These are phyloP conservation scores for Hirundichthys speculiger DNA, from an alignment of 2,113 vertebrate genomes.

Conservation along the genomic window DNA sequence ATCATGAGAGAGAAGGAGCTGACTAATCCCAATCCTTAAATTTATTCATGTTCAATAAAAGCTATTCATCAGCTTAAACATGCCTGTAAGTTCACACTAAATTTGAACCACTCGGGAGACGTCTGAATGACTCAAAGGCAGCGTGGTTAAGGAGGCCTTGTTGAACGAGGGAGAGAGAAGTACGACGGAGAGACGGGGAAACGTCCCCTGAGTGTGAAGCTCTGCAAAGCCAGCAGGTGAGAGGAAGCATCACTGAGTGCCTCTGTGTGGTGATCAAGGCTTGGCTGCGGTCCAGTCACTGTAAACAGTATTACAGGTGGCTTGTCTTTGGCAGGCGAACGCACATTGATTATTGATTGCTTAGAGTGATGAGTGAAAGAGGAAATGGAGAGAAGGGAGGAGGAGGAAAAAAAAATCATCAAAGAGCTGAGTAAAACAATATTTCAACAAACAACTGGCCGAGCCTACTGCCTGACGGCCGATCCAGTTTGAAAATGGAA, in stretches of 20 bases:
- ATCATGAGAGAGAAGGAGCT: slow-evolving; percentile 86
- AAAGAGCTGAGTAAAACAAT: too few species aligned
- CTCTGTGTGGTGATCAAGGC: slow-evolving; percentile 56
- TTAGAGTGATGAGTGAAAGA: slow-evolving; percentile 11
- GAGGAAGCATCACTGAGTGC: slow-evolving; percentile 20
- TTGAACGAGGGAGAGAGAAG: slow-evolving; percentile 62
- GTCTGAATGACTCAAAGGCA: slow-evolving; percentile 82
- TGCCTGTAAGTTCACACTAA: slow-evolving; percentile 88
- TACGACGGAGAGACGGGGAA: background rate
- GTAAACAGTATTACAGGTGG: slow-evolving; percentile 59
- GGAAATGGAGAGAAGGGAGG: background rate
- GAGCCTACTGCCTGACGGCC: too few species aligned
- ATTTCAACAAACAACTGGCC: too few species aligned
- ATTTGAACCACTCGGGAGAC: slow-evolving; percentile 88
- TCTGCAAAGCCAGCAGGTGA: slow-evolving; percentile 35
- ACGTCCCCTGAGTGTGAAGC: slow-evolving; percentile 17
- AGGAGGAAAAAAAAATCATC: background rate
- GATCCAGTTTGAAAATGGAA: too few species aligned
- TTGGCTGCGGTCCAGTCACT: slow-evolving; percentile 52
- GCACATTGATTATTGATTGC: slow-evolving; percentile 65
- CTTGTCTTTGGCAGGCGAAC: slow-evolving; percentile 47
- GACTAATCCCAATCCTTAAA: slow-evolving; percentile 90
- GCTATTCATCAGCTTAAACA: slow-evolving; percentile 90
- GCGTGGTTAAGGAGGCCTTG: slow-evolving; percentile 63
- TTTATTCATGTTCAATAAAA: slow-evolving; percentile 93